These are phyloP conservation scores for Marcusenius ussheri DNA, from an alignment of 2,113 vertebrate genomes.

Conservation along the genomic window DNA sequence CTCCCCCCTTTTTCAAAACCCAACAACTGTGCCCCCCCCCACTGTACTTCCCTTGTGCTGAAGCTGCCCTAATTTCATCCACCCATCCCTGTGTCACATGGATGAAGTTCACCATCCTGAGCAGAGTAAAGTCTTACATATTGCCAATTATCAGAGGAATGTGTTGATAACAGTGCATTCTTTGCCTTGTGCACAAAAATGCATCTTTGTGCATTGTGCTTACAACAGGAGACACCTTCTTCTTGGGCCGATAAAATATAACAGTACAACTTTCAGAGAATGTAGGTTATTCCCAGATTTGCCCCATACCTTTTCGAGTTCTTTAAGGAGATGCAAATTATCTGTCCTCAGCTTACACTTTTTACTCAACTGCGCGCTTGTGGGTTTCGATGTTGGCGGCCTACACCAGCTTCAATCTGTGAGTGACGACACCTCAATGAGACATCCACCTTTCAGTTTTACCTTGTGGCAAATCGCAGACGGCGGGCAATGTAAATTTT, in stretches of 20 bases:
- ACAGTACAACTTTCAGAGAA: neutral
- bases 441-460: neutral
- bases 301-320: neutral
- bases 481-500: neutral
- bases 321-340: neutral
- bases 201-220: neutral
- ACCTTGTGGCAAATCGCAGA: neutral
- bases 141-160: neutral
- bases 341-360: neutral
- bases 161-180: neutral
- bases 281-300: neutral
- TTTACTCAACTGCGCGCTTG: neutral
- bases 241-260: neutral
- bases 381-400: neutral
- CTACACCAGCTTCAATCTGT: constrained; percentile 6
- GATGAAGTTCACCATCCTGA: neutral
- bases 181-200: neutral
- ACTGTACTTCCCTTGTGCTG: neutral
- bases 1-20: no score
- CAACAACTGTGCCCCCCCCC: no score
- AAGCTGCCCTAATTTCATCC: neutral
- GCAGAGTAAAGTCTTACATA: neutral
- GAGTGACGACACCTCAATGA: neutral
- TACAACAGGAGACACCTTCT: neutral
- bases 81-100: neutral